Evolutionary conservation across 2,888 invertebrate genomes (phyloP).

Genomic region (Ferrisia virgata): DNA sequence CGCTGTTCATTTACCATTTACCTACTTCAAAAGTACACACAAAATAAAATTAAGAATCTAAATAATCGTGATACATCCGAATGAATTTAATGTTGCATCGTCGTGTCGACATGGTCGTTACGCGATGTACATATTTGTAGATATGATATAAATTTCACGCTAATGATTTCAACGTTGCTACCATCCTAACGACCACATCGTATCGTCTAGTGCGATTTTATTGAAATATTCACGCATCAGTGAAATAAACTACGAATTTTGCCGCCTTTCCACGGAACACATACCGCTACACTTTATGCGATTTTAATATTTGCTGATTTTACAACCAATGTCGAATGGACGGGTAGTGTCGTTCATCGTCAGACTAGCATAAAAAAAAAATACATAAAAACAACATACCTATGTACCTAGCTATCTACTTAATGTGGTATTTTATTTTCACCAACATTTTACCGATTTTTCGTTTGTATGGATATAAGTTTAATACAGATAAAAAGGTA

Average conservation of each 20-base stretch:
- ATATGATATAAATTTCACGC: conserved; percentile 4
- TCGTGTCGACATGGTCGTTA: no score
- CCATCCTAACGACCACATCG: background rate
- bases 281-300: background rate
- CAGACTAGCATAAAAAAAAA: background rate
- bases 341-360: background rate
- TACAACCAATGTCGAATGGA: background rate
- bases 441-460: background rate
- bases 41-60: no score
- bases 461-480: background rate
- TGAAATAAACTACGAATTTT: background rate
- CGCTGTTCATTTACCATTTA: no score
- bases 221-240: background rate
- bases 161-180: background rate
- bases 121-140: no score
- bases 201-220: background rate
- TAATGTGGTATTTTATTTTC: background rate
- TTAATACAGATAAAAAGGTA: background rate
- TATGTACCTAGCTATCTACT: background rate
- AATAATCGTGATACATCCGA: background rate
- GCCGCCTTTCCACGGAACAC: no score
- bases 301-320: background rate
- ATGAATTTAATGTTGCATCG: no score
- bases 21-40: no score
- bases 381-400: no score